Evolutionary conservation across 2,888 invertebrate species (phyloP), one percentile per base, ranked within the genome.

Genomic region (Latrodectus elegans): DNA sequence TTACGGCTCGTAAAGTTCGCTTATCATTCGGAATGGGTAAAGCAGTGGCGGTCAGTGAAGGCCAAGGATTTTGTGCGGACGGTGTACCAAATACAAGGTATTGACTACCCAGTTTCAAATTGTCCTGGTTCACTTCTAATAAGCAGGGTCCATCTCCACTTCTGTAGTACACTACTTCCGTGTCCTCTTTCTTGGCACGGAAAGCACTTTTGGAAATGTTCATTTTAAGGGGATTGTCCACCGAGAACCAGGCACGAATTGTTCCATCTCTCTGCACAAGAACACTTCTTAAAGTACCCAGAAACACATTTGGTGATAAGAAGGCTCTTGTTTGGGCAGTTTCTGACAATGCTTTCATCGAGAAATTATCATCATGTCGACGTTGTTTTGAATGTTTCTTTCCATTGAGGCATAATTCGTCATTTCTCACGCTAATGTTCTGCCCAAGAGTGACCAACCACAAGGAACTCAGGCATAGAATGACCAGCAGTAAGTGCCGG

Each of bases 21-120:
- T 88, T 88, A 8, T 88, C 88, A 55, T 88, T 81, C 79, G 83
- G 79, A 79, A 88, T 84, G 84, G 88, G 88, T 72, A 88, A 78
- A 67, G 88, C 88, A 60, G 88, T 67, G 60, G 88, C 88, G 52
- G 83, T 71, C 65, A 88, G n/a, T 26, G 84, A 88, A 14, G 82
- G 73, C 80, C 82, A 81, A 22, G 70, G 9, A 53, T 78, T 55
- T 65, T 53, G 79, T 14, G 49, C 55, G 10, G 75, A 38, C 4
- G 78, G 67, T n/a, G 22, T 52, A 11, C 88, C 88, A n/a, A 88
- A 88, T 65, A 88, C 80, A 22, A 88, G 22, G 60, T 88, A 88
- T 73, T 88, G 88, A 17, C 73, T 79, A 12, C 88, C 88, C 17
- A 88, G 84, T 65, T 72, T 74, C 53, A 88, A 55, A 60, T 76